These are phyloP conservation scores for Eretmochelys imbricata DNA, from an alignment of 2,113 vertebrate species.

Conservation along the genomic window DNA sequence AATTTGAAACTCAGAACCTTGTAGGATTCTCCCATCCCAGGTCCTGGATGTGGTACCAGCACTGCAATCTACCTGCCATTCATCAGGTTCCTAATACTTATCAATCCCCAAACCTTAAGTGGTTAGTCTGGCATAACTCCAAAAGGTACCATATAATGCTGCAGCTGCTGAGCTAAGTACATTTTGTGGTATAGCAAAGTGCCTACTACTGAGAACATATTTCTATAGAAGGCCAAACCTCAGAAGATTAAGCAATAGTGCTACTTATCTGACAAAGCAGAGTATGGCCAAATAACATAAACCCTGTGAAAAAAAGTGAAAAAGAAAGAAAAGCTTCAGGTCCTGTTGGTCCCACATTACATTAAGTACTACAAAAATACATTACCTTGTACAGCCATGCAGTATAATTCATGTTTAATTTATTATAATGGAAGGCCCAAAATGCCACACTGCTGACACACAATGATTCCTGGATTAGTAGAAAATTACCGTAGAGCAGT, in stretches of 20 bases:
- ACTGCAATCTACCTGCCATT: conserved; percentile 6
- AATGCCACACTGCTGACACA: not conserved
- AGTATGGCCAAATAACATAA: not conserved
- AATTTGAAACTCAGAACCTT: not conserved
- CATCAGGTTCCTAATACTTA: not conserved
- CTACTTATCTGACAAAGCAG: not conserved
- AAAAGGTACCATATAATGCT: not conserved
- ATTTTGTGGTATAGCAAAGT: not conserved
- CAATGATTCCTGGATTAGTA: not conserved
- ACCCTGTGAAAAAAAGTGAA: not conserved
- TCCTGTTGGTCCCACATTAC: not conserved
- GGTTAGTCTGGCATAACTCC: conserved; percentile 43
- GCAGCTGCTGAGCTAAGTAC: conserved; percentile 41
- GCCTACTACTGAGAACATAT: not conserved
- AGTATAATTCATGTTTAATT: conserved; percentile 24
- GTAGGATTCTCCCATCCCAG: not conserved
- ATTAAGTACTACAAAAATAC: not conserved
- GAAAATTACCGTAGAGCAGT: not conserved
- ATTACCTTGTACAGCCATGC: not conserved
- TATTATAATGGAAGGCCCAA: not conserved
- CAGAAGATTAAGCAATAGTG: not conserved
- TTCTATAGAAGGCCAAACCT: not conserved
- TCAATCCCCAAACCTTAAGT: conserved; percentile 18
- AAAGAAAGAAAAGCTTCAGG: not conserved
- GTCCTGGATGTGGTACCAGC: not conserved